Conservation (phyloP, 2,113 vertebrate genomes). For the Alaudala cheleensis region DNA sequence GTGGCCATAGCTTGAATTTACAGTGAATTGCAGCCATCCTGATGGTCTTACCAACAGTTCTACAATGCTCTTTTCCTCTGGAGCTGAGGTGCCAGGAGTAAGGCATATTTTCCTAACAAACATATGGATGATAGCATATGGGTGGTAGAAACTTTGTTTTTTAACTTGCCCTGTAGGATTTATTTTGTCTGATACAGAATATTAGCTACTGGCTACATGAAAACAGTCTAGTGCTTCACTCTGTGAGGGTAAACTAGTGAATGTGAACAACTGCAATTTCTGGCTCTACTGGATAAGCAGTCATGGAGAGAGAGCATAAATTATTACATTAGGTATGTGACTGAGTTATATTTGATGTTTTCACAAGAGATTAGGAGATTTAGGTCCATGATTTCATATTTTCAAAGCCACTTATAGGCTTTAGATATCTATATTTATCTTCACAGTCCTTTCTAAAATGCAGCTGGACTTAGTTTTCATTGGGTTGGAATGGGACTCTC, state of each 20-base stretch:
- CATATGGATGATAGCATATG: neutral
- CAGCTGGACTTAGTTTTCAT: neutral
- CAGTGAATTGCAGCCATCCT: neutral
- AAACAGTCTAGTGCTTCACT: neutral
- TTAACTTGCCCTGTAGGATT: neutral
- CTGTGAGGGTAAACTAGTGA: neutral
- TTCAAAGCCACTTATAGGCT: neutral
- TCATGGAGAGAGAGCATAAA: neutral
- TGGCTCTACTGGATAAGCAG: neutral
- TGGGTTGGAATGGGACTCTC: neutral
- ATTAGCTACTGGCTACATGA: neutral
- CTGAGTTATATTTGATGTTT: neutral
- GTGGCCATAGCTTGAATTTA: neutral
- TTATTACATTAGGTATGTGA: neutral
- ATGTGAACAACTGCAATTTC: neutral
- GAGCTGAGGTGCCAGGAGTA: neutral
- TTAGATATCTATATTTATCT: neutral
- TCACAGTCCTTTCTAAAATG: neutral
- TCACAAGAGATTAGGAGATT: neutral
- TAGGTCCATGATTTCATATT: neutral
- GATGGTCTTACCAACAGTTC: neutral
- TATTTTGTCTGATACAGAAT: neutral
- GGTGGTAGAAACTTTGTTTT: neutral
- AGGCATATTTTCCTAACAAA: neutral
- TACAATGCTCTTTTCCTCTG: neutral